phyloP scores from a whole-genome alignment of 2,797 vertebrate genomes.

The Danio albolineatus region DNA sequence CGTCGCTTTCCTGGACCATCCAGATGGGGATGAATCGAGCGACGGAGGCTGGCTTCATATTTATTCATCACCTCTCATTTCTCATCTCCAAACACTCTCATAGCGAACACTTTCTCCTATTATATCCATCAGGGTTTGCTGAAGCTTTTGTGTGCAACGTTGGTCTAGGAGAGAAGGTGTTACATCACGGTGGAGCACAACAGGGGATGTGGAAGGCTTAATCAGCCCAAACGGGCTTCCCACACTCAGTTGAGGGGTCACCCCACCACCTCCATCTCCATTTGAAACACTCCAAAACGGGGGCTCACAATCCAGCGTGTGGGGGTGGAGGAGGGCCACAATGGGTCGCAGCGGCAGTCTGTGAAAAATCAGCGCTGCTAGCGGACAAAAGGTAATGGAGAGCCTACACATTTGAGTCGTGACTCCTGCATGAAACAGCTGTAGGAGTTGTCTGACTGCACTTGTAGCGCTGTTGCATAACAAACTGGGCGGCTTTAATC shows the following conservation, averaged over 20 bases:
- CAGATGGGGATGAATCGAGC: constrained; percentile 71
- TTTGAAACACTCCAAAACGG: constrained; percentile 59
- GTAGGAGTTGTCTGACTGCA: constrained; percentile 68
- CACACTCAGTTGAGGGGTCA: constrained; percentile 51
- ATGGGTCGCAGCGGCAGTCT: constrained; percentile 56
- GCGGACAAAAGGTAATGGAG: constrained; percentile 66
- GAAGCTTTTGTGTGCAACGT: constrained; percentile 48
- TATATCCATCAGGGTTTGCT: constrained; percentile 46
- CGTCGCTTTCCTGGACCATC: constrained; percentile 66
- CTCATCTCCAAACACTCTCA: constrained; percentile 64
- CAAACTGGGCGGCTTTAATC: constrained; percentile 63
- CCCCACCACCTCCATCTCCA: constrained; percentile 63
- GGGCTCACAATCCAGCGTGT: constrained; percentile 58
- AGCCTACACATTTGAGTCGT: constrained; percentile 77
- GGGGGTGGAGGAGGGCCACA: constrained; percentile 58
- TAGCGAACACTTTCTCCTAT: constrained; percentile 64
- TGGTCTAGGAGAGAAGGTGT: constrained; percentile 53
- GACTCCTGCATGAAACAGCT: constrained; percentile 74
- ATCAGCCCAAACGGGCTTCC: constrained; percentile 56
- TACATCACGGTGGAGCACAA: constrained; percentile 57
- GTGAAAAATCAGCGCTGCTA: constrained; percentile 51
- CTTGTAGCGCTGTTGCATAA: constrained; percentile 67
- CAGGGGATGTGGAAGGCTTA: constrained; percentile 52
- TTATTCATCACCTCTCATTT: constrained; percentile 78
- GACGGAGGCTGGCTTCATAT: constrained; percentile 79